Base-by-base conservation (phyloP, 2,113 vertebrate species). In the Melanerpes aurifrons region DNA sequence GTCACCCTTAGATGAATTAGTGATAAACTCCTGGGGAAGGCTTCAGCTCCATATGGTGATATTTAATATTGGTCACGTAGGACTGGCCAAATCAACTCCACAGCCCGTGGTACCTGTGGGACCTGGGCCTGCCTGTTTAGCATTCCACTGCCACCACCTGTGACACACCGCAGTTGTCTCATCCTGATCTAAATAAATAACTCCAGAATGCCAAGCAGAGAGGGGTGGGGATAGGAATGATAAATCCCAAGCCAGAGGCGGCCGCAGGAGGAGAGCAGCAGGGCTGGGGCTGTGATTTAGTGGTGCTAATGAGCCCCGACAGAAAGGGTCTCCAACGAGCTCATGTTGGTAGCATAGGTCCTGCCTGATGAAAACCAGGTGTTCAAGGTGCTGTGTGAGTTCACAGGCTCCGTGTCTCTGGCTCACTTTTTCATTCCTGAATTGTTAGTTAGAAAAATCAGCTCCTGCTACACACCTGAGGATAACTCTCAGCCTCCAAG, bases 1-100 rank as follows among this genome's bases (percentile, higher is more conserved):
- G 89, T 94, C 88, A 92, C 91, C 80, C 88, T 97, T 91, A 88
- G 83, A 93, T 94, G 85, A 94, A 95, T 97, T 94, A 96, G 80
- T 95, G 92, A 97, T 91, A 93, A 86, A 82, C 69, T 97, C 82
- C 71, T 14, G 68, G 87, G 94, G 73, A 95, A 82, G 54, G 58
- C 62, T 95, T 66, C 63, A 48, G 69, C 79, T 88, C 80, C 89
- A 80, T 86, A 90, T 75, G 84, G 90, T 93, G 87, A 71, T 90
- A 90, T 97, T 94, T 87, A 86, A 89, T 92, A 93, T 91, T 77
- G 76, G 77, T 76, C 95, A 93, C 59, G 29, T 78, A 89, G 92
- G 66, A 62, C 59, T 0, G 20, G 72, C 77, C 93, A 94, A 83
- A 75, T 70, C 79, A 90, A 31, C 73, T 80, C 40, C 80, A 78